Conservation (phyloP, 2,797 vertebrate species). For the Megalops cyprinoides region DNA sequence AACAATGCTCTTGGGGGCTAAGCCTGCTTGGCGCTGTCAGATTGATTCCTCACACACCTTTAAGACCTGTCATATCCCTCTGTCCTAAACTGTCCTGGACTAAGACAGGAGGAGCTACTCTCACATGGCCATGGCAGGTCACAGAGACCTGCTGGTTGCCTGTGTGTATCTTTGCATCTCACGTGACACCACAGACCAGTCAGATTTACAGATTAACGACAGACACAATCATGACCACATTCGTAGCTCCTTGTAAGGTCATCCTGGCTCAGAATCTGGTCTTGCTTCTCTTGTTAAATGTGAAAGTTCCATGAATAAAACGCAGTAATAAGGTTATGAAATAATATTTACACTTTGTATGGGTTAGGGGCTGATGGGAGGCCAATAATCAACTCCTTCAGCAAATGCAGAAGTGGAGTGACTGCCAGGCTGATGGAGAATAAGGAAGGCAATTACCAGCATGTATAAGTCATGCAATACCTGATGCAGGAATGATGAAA, state of each 20-base stretch:
- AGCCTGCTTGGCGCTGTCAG: constrained; percentile 50
- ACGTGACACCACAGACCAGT: background rate
- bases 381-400: background rate
- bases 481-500: constrained; percentile 29
- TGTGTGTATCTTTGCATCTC: background rate
- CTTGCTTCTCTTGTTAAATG: too few relatives aligned
- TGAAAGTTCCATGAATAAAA: background rate
- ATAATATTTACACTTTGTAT: background rate
- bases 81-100: constrained; percentile 48
- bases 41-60: constrained; percentile 39
- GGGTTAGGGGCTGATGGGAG: background rate
- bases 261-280: too few relatives aligned
- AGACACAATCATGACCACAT: too few relatives aligned
- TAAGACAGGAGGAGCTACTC: background rate
- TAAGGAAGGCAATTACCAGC: constrained; percentile 51
- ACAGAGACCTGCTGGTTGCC: background rate
- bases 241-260: too few relatives aligned
- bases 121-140: background rate
- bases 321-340: background rate
- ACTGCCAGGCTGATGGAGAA: background rate
- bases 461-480: constrained; percentile 51
- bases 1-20: constrained; percentile 37
- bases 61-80: constrained; percentile 44
- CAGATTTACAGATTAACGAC: background rate
- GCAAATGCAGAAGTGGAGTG: background rate